Evolutionary conservation across 2,888 invertebrate species (phyloP), one percentile per base, ranked within the genome.

Genomic region (Xestia sexstrigata): DNA sequence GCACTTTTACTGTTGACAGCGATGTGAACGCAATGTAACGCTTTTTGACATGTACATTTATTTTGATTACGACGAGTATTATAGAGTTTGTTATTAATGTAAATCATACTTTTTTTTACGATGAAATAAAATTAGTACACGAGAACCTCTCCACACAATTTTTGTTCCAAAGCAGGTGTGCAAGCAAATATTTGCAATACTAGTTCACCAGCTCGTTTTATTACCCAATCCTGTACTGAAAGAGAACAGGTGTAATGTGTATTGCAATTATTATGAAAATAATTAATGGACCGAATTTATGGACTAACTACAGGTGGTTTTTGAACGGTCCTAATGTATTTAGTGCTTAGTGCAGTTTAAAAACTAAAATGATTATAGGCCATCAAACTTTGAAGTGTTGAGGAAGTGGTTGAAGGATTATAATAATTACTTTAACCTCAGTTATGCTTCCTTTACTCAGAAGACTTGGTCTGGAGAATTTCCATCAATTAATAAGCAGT

Each of bases 191-290:
- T 85, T 85, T 70, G 67, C 67, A 70, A 58, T 55, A 63, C 58
- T 68, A 66, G 81, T 81, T 81, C 26, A 76, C 13, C 55, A 65
- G 35, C 60, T 49, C 49, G 66, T 73, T 85, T 85, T 85, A 81
- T 63, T 73, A 52, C 23, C 52, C 47, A 13, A 26, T 68, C n/a
- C 65, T 66, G 55, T 7, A 58, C 23, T 58, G n/a, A 20, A 60
- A 63, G 39, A 63, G 70, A 81, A 73, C 72, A 73, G 67, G 70
- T 73, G 52, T 63, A 81, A 73, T 83, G 73, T 76, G 76, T 84
- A 67, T 42, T n/a, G 62, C 81, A 70, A 52, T 72, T 65, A 55
- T 70, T 70, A 71, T 52, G 30, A 42, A 79, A 35, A 65, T 62
- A 52, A 69, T 60, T 35, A 55, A 5, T 49, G 20, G 13, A 26